Evolutionary conservation across 1,140 invertebrate genomes (phyloP).

Genomic region (Anoplolepis gracilipes): DNA sequence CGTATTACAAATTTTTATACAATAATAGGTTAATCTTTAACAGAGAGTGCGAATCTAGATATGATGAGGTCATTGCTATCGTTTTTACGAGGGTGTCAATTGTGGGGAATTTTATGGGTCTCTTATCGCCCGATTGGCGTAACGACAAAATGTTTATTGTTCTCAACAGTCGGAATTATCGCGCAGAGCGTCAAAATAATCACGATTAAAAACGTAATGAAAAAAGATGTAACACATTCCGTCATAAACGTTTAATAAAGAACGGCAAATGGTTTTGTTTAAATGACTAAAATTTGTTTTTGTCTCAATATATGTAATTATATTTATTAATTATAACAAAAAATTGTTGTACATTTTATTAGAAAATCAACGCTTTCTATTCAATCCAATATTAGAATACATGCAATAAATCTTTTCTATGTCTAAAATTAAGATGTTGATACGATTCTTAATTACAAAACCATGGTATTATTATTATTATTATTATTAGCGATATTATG

Average conservation of each 20-base stretch:
- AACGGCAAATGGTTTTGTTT: neutral
- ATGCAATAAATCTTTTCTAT: neutral
- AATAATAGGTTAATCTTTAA: constrained; percentile 14
- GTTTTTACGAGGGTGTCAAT: constrained; percentile 64
- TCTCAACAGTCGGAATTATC: constrained; percentile 71
- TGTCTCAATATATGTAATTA: neutral
- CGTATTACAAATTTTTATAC: constrained; percentile 17
- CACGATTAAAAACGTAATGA: constrained; percentile 38
- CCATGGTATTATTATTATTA: too few relatives aligned
- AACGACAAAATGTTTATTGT: constrained; percentile 77
- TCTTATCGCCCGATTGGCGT: constrained; percentile 68
- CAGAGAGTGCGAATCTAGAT: constrained; percentile 7
- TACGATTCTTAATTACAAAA: neutral
- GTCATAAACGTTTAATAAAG: neutral
- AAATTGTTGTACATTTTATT: neutral
- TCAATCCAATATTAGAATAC: neutral
- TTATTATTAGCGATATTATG: neutral
- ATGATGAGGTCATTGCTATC: constrained; percentile 62
- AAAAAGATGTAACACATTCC: neutral
- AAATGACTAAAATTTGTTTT: neutral
- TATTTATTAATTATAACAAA: neutral
- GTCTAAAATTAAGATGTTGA: neutral
- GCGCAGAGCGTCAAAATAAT: constrained; percentile 42
- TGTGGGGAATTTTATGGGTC: constrained; percentile 66
- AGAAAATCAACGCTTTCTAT: neutral